Base-by-base conservation (phyloP, 2,888 invertebrate species). In the Eurytoma adleriae region DNA sequence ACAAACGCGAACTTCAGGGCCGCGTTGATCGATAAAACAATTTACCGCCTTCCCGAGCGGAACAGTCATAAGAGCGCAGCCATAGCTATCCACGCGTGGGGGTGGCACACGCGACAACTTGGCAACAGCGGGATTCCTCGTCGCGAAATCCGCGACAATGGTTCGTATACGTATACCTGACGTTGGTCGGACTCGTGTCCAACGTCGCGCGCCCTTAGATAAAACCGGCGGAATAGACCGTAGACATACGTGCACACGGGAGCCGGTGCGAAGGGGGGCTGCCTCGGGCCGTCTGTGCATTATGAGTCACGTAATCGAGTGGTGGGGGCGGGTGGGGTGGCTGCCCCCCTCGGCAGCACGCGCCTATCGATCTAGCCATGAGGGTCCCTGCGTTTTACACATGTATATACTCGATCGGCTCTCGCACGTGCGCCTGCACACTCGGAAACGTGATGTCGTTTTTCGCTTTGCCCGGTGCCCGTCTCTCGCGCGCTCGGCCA, bases 271-370 rank as follows among this genome's bases (percentile, higher is more conserved):
- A 54, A 54, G 48, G 40, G 61, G 71, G 30, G 68, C 14, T 61
- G 52, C 20, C 48, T 24, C 24, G 20, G 40, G 5, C 24, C 52
- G 76, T 67, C 75, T 86, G 85, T 87, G 86, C 82, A 86, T 86
- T 88, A 87, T 88, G 88, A 88, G 87, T 88, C 88, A 88, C 83
- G 88, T 85, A 87, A 87, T 87, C 85, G 85, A 83, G 84, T 83
- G 24, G 24, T 78, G 85, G 85, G 85, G 88, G 66, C 12, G 50
- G 24, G 52, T 4, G 52, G 10, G 2, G 50, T 16, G 14, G 52
- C 27, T 62, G 27, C 40, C 69, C 54, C 18, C 27, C 12, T 56
- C 3, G 52, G 50, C 16, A 50, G 40, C 61, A 71, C 24, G 40
- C 48, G 66, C 59, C 57, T 78, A 78, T 73, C 73, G 72, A 78